Conservation (phyloP, 2,113 vertebrate species). For the Aptenodytes patagonicus region DNA sequence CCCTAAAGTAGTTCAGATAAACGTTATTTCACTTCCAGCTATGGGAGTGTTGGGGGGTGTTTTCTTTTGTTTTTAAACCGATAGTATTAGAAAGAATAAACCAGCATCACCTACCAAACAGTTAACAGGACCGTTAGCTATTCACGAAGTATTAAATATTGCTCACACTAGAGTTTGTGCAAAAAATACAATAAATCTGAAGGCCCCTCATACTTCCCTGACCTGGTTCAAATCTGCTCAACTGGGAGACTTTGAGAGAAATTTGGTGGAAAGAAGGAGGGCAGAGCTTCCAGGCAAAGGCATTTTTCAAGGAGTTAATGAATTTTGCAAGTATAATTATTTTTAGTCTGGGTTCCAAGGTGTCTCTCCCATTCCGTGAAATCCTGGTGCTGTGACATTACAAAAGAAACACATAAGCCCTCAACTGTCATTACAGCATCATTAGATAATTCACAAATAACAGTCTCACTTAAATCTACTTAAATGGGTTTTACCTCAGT, state of each 20-base stretch:
- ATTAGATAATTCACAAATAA: constrained; percentile 2
- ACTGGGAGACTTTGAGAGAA: not conserved
- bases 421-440: not conserved
- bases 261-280: not conserved
- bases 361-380: not conserved
- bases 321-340: constrained; percentile 30
- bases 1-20: not conserved
- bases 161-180: not conserved
- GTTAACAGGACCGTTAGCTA: not conserved
- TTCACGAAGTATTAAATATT: not conserved
- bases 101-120: not conserved
- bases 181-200: not conserved
- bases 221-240: not conserved
- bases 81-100: not conserved
- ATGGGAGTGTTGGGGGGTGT: rapidly evolving
- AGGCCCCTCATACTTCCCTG: not conserved
- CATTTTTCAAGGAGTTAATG: not conserved
- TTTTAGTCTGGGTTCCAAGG: not conserved
- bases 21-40: not conserved
- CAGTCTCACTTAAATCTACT: not conserved
- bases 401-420: not conserved
- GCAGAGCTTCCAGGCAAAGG: not conserved
- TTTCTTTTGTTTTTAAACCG: not conserved
- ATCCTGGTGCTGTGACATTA: not conserved
- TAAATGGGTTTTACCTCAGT: not conserved